Evolutionary conservation across 2,113 vertebrate species (phyloP).

Genomic region (Eptatretus burgeri): DNA sequence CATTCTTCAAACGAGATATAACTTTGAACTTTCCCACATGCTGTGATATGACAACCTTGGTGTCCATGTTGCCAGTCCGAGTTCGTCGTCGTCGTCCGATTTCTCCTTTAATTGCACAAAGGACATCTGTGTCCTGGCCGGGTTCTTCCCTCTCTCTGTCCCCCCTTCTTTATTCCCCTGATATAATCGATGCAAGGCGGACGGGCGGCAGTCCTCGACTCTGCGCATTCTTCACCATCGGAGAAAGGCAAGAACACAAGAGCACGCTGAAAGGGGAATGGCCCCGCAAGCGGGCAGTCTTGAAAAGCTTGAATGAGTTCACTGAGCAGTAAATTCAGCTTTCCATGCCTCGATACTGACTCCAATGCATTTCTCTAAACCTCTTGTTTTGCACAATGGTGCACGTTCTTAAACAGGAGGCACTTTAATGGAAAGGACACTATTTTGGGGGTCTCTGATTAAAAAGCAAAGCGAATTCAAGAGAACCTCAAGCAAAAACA

Average conservation of each 20-base stretch:
- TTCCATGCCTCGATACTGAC: slow-evolving; percentile 1
- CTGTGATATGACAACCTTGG: neutral
- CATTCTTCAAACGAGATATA: neutral
- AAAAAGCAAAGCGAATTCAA: neutral
- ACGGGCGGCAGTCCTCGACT: neutral
- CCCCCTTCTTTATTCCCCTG: neutral
- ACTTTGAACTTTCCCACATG: neutral
- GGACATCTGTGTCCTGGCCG: neutral
- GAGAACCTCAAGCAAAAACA: neutral
- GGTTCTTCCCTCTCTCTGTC: neutral
- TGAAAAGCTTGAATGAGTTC: neutral
- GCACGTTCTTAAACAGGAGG: neutral
- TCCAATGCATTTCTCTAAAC: neutral
- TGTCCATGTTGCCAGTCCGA: neutral
- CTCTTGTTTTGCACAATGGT: neutral
- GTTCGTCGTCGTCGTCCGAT: neutral
- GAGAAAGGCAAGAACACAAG: neutral
- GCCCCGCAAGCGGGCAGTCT: neutral
- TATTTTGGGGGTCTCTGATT: neutral
- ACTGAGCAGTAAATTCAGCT: slow-evolving; percentile 2
- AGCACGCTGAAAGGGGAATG: neutral
- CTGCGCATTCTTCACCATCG: neutral
- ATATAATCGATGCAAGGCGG: slow-evolving; percentile 1
- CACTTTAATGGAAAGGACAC: neutral
- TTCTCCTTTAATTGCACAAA: neutral